Evolutionary conservation across 2,797 vertebrate species (phyloP).

Genomic region (Parambassis ranga): DNA sequence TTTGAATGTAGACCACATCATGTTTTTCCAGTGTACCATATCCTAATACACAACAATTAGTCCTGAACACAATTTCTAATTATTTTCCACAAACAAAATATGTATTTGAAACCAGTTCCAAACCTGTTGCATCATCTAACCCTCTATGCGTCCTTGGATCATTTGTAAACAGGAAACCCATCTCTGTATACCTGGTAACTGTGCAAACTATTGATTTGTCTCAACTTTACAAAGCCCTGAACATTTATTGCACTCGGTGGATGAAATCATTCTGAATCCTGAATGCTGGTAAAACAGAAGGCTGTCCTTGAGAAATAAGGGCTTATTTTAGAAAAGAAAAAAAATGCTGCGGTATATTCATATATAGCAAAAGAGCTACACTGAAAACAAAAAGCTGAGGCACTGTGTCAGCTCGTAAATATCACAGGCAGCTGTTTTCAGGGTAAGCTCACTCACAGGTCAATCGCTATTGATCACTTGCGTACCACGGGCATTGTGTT

Average conservation of each 20-base stretch:
- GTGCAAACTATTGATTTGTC: neutral
- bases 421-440: conserved; percentile 42
- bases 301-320: neutral
- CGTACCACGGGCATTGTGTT: conserved; percentile 11
- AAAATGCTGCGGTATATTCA: no score
- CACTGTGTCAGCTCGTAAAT: conserved; percentile 14
- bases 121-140: no score
- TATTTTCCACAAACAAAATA: no score
- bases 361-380: no score
- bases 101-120: no score
- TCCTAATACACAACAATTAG: no score
- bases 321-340: neutral
- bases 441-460: conserved; percentile 38
- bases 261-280: neutral
- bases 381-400: neutral
- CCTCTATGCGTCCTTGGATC: no score
- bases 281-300: neutral
- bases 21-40: no score
- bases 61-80: no score
- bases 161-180: no score
- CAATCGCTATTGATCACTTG: conserved; percentile 51
- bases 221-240: neutral
- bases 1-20: no score
- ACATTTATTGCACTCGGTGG: neutral
- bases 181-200: neutral